Conservation (phyloP, 2,113 vertebrate species). For the Zosterops lateralis region DNA sequence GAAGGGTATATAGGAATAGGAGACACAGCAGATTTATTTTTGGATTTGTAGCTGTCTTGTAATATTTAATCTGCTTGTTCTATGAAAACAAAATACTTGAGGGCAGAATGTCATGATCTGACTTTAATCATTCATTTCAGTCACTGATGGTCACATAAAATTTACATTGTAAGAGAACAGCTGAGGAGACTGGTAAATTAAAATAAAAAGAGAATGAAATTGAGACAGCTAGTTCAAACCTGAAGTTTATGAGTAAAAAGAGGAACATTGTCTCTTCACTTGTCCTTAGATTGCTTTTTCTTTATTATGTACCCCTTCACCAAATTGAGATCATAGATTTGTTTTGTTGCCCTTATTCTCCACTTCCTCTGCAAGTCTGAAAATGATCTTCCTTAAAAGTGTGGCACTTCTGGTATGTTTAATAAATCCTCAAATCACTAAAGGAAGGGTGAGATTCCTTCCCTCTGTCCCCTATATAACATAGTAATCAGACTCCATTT, state of each 20-base stretch:
- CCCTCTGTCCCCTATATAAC: rapidly evolving
- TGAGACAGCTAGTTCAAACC: not conserved
- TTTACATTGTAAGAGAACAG: not conserved
- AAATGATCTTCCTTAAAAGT: not conserved
- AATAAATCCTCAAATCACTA: not conserved
- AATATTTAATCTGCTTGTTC: constrained; percentile 11
- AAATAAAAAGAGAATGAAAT: not conserved
- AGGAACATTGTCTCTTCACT: not conserved
- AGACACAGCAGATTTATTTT: constrained; percentile 33
- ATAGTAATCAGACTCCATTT: not conserved
- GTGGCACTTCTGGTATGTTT: not conserved
- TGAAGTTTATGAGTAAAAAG: not conserved
- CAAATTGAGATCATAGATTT: not conserved
- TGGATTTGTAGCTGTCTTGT: not conserved
- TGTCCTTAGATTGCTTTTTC: not conserved
- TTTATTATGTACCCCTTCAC: rapidly evolving
- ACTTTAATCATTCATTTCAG: not conserved
- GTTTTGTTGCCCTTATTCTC: not conserved
- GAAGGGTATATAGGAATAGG: not conserved
- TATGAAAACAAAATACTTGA: not conserved
- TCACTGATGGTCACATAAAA: not conserved
- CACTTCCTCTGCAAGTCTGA: not conserved
- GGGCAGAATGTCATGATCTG: not conserved
- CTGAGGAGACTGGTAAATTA: not conserved
- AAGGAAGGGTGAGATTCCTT: not conserved